Evolutionary conservation across 1,140 invertebrate species (phyloP), one percentile per base, ranked within the genome.

Genomic region (Cydia amplana): DNA sequence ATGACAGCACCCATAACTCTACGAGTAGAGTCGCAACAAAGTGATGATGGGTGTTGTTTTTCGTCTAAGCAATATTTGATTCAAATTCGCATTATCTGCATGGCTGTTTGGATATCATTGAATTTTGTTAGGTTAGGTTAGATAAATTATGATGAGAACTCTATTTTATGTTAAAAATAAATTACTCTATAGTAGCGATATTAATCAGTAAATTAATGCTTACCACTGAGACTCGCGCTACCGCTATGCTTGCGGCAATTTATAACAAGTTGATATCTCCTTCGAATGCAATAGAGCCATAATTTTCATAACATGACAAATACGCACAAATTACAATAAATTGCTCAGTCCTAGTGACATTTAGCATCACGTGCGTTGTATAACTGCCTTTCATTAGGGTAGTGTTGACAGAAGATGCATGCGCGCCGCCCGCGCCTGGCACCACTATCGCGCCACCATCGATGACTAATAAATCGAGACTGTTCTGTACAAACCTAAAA

Each of bases 391-490:
- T 88, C 87, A 90, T 91, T 92, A 91, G 87, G 88, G 85, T 83
- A 80, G 89, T 88, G 89, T 91, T 90, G 90, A 91, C 90, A 91
- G 85, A 78, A 77, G 78, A 83, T 91, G 89, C 91, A 89, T 91
- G 91, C 90, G 91, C 91, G 90, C 89, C 86, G 88, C 80, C 80
- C 88, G 91, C 85, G 89, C 88, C 91, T 83, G 91, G 89, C 82
- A 92, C 90, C 82, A 85, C 81, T 91, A 91, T 92, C 89, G 89
- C 85, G 80, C 86, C 91, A 90, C 89, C 91, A 92, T 91, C 91
- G 91, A 92, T 92, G 91, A 92, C 89, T 92, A 92, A 92, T 91
- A 90, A 87, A 90, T 88, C 82, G 55, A 82, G 80, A 83, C 82
- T 80, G 74, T 77, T 63, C 75, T 73, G 74, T 67, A 79, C 73